Evolutionary conservation across 2,888 invertebrate genomes (phyloP).

Genomic region (Machimus atricapillus): DNA sequence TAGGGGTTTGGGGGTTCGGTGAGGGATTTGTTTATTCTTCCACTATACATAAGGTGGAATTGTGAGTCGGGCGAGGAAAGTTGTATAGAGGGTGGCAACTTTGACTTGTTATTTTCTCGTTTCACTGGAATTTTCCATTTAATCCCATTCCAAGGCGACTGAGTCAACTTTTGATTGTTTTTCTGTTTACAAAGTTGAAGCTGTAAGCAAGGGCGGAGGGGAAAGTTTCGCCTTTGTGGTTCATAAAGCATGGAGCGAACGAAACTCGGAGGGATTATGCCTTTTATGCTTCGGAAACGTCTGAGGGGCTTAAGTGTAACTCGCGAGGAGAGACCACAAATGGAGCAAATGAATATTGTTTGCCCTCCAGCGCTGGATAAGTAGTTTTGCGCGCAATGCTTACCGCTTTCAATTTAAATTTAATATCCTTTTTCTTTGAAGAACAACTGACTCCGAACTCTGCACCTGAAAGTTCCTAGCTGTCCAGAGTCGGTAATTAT

Average conservation of each 20-base stretch:
- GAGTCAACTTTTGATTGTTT: background rate
- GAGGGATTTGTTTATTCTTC: background rate
- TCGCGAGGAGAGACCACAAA: background rate
- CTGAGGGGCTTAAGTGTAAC: background rate
- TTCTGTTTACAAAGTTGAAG: background rate
- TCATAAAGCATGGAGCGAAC: background rate
- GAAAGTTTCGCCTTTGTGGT: background rate
- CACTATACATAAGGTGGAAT: background rate
- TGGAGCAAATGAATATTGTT: background rate
- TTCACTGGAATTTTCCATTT: background rate
- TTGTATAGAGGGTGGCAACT: background rate
- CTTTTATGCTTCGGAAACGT: background rate
- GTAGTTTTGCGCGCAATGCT: background rate
- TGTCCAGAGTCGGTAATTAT: background rate
- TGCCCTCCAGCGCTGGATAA: background rate
- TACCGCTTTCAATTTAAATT: background rate
- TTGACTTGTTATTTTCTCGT: background rate
- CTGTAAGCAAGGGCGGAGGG: background rate
- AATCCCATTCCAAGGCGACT: background rate
- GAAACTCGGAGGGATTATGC: background rate
- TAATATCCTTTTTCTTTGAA: background rate
- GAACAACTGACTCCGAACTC: background rate
- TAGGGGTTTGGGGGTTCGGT: background rate
- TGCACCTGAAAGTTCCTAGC: background rate
- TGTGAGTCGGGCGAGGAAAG: background rate